These are phyloP conservation scores for Pollenia griseotomentosa DNA, from an alignment of 2,888 invertebrate species.

Conservation along the genomic window DNA sequence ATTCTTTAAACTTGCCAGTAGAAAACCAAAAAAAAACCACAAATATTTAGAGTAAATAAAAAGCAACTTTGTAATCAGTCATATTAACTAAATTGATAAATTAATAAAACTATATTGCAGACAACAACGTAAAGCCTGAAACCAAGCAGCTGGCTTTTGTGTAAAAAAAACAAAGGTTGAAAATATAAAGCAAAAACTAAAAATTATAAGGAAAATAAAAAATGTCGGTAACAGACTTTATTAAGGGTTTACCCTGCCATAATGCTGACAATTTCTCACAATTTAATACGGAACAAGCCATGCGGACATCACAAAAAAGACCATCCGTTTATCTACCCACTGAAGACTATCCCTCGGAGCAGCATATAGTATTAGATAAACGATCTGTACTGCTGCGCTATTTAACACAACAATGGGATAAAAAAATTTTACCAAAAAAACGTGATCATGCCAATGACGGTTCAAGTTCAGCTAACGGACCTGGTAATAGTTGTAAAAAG, in stretches of 20 bases:
- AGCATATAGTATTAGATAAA: slow-evolving; percentile 98
- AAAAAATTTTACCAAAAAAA: slow-evolving; percentile 87
- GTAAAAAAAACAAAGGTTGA: neutral
- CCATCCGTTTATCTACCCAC: slow-evolving; percentile 97
- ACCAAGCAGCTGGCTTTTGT: slow-evolving; percentile 17
- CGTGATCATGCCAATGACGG: slow-evolving; percentile 79
- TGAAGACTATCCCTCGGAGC: slow-evolving; percentile 96
- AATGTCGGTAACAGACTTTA: slow-evolving; percentile 93
- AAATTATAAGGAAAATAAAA: slow-evolving; percentile 19
- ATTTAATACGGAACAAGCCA: slow-evolving; percentile 94
- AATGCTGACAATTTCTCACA: slow-evolving; percentile 96
- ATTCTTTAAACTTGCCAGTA: neutral
- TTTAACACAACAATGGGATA: slow-evolving; percentile 98
- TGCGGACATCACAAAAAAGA: slow-evolving; percentile 92
- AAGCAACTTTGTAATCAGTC: neutral
- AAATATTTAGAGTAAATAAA: neutral
- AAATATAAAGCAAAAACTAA: neutral
- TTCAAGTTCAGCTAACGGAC: slow-evolving; percentile 71
- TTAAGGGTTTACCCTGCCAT: slow-evolving; percentile 95
- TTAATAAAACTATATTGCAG: neutral
- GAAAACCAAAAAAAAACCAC: neutral
- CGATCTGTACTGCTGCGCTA: slow-evolving; percentile 96
- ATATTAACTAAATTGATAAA: slow-evolving; percentile 7
- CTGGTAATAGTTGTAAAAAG: slow-evolving; percentile 81
- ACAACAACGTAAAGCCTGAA: neutral